A percentile compares a stretch with the other conserved stretches of the same genome.
These are phyloP conservation scores for Nannoperca obscura DNA, from an alignment of 2,797 vertebrate species.

Conservation along the genomic window DNA sequence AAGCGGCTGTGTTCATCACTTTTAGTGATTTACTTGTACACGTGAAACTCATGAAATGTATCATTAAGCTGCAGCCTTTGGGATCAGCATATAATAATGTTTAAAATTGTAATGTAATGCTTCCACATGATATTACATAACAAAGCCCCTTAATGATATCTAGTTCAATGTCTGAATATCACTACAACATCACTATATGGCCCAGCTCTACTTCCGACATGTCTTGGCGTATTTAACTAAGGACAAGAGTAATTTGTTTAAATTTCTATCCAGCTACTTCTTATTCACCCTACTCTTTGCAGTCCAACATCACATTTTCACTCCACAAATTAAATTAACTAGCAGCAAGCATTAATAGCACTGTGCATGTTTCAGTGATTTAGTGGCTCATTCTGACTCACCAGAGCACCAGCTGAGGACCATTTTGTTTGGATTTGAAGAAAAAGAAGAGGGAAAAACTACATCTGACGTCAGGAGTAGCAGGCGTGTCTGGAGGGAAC, in stretches of 20 bases:
- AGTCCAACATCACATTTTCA: background rate
- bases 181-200: background rate
- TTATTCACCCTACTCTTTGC: background rate
- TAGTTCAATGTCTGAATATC: background rate
- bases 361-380: background rate
- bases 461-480: conserved; percentile 5
- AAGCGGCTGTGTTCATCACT: too few relatives aligned
- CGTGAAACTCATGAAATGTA: background rate
- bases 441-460: conserved; percentile 21
- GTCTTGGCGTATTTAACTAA: background rate
- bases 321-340: conserved; percentile 4
- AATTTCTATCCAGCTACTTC: background rate
- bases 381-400: conserved; percentile 43
- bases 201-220: background rate
- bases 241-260: background rate
- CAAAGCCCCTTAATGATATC: background rate
- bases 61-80: too few relatives aligned
- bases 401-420: conserved; percentile 11
- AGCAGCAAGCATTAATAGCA: background rate
- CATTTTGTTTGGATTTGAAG: conserved; percentile 40
- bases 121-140: background rate
- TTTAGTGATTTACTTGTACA: background rate
- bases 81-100: too few relatives aligned
- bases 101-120: too few relatives aligned
- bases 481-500: conserved; percentile 20